Evolutionary conservation across 2,113 vertebrate genomes (phyloP).

Genomic region (Brachionichthys hirsutus): DNA sequence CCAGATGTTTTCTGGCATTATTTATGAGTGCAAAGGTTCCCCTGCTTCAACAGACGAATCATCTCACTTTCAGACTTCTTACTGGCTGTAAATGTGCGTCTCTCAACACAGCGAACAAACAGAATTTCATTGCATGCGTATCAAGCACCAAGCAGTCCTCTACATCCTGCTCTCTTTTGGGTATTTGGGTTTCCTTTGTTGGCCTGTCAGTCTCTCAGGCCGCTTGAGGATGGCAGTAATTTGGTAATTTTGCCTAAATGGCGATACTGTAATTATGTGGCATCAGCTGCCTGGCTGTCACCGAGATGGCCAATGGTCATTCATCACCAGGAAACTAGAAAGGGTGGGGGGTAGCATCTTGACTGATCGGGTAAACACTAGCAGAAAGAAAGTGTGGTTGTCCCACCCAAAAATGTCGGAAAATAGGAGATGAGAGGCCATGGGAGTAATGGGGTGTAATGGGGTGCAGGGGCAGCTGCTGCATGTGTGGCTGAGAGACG

Average conservation of each 20-base stretch:
- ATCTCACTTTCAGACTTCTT: constrained; percentile 48
- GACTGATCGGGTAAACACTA: constrained; percentile 70
- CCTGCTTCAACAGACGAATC: constrained; percentile 51
- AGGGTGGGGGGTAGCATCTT: constrained; percentile 43
- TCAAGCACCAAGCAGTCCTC: constrained; percentile 24
- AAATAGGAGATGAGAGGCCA: constrained; percentile 61
- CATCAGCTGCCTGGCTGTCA: constrained; percentile 79
- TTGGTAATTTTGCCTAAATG: constrained; percentile 82
- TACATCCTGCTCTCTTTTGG: constrained; percentile 53
- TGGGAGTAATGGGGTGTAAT: constrained; percentile 72
- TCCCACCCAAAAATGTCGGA: constrained; percentile 54
- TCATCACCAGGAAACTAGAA: constrained; percentile 71
- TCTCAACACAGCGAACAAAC: constrained; percentile 35
- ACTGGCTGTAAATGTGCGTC: constrained; percentile 49
- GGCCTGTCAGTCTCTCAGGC: constrained; percentile 69
- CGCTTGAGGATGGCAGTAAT: constrained; percentile 69
- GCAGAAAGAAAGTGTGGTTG: constrained; percentile 58
- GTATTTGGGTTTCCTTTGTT: constrained; percentile 76
- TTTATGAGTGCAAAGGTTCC: constrained; percentile 46
- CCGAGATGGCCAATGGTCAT: constrained; percentile 72
- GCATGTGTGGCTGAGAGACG: constrained; percentile 50
- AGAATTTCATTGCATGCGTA: constrained; percentile 47
- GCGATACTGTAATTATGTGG: constrained; percentile 76
- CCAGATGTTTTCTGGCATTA: constrained; percentile 60
- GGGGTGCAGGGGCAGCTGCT: constrained; percentile 52